Conservation (phyloP, 2,113 vertebrate species). For the Sapajus apella region DNA sequence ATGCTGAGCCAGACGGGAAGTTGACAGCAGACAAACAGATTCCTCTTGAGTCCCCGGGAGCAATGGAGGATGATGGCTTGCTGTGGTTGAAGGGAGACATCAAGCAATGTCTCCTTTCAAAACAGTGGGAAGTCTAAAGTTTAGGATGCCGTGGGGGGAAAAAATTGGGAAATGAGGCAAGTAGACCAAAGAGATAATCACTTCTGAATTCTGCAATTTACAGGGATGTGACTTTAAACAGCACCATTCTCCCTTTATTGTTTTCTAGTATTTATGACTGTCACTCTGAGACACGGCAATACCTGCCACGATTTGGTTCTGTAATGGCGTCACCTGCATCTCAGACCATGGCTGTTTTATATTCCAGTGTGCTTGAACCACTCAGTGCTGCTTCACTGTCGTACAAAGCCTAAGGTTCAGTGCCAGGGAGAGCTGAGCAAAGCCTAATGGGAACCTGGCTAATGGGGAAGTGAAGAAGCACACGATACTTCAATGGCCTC, state of each 20-base stretch:
- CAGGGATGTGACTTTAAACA: constrained; percentile 63
- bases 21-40: neutral
- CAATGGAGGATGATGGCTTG: neutral
- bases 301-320: neutral
- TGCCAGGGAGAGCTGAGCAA: neutral
- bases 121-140: constrained; percentile 45
- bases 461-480: neutral
- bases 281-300: constrained; percentile 39
- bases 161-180: neutral
- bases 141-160: neutral
- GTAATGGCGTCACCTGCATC: neutral
- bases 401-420: neutral
- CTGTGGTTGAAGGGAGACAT: neutral
- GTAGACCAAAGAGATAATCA: constrained; percentile 28
- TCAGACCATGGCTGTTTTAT: neutral
- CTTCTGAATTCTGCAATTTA: constrained; percentile 11
- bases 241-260: constrained; percentile 67
- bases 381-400: constrained; percentile 5
- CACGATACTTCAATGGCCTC: neutral
- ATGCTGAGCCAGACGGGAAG: neutral
- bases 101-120: neutral
- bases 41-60: neutral
- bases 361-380: constrained; percentile 1
- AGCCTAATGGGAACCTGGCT: neutral
- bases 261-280: constrained; percentile 20